phyloP scores from a whole-genome alignment of 2,113 vertebrate species.

The Otus sunia region DNA sequence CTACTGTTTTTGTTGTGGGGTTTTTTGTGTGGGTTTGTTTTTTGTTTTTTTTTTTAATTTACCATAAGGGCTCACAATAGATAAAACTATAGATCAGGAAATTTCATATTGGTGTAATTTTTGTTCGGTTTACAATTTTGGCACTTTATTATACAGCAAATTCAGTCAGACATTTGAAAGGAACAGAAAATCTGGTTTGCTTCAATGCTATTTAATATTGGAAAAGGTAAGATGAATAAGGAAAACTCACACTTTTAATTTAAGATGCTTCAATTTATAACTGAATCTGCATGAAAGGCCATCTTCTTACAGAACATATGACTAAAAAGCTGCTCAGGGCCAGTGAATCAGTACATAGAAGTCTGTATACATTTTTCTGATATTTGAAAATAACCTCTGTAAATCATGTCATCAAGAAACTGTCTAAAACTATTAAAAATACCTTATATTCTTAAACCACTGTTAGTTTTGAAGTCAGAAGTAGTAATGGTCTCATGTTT shows the following conservation, averaged over 20 bases:
- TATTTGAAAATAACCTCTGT: neutral
- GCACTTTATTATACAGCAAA: neutral
- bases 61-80: neutral
- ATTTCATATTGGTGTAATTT: neutral
- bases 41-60: neutral
- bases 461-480: neutral
- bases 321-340: neutral
- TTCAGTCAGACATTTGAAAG: neutral
- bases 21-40: neutral
- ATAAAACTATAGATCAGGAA: neutral
- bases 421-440: neutral
- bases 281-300: neutral
- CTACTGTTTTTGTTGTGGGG: neutral
- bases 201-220: neutral
- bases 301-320: neutral
- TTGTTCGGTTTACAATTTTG: neutral
- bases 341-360: neutral
- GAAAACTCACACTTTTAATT: neutral
- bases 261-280: neutral
- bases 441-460: neutral
- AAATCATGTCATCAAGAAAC: slow-evolving; percentile 1
- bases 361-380: neutral
- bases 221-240: neutral
- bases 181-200: neutral
- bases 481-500: neutral